Evolutionary conservation across 2,797 vertebrate species (phyloP).

Genomic region (Australoheros facetus): DNA sequence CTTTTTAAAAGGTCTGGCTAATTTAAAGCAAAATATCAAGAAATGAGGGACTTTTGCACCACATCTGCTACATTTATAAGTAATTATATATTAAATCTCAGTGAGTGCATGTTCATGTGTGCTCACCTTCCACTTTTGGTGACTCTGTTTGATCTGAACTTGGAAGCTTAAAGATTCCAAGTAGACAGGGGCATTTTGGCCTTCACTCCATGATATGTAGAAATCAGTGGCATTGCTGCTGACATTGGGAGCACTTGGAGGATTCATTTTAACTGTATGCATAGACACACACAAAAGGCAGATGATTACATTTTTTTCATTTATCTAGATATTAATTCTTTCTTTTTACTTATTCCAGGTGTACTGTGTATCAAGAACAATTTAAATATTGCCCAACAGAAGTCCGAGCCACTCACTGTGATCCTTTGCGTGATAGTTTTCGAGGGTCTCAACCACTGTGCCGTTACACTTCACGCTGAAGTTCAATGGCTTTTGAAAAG

Average conservation of each 20-base stretch:
- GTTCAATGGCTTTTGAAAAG: accelerated
- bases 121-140: conserved; percentile 64
- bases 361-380: not conserved
- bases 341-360: not conserved
- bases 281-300: not conserved
- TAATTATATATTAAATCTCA: not conserved
- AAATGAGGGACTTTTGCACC: not conserved
- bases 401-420: conserved; percentile 64
- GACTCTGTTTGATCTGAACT: conserved; percentile 55
- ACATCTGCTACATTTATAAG: not conserved
- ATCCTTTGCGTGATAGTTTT: accelerated
- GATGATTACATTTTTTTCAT: not conserved
- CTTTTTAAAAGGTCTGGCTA: not conserved
- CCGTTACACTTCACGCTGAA: conserved; percentile 63
- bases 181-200: accelerated
- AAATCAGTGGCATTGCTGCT: conserved; percentile 24
- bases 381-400: not conserved
- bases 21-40: too few species aligned
- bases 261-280: conserved; percentile 73
- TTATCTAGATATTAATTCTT: not conserved
- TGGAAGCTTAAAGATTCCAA: conserved; percentile 11
- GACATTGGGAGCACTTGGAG: conserved; percentile 60
- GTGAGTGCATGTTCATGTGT: not conserved
- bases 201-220: conserved; percentile 60
- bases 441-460: not conserved